These are phyloP conservation scores for Baryphthengus martii DNA, from an alignment of 2,113 vertebrate genomes.

Conservation along the genomic window DNA sequence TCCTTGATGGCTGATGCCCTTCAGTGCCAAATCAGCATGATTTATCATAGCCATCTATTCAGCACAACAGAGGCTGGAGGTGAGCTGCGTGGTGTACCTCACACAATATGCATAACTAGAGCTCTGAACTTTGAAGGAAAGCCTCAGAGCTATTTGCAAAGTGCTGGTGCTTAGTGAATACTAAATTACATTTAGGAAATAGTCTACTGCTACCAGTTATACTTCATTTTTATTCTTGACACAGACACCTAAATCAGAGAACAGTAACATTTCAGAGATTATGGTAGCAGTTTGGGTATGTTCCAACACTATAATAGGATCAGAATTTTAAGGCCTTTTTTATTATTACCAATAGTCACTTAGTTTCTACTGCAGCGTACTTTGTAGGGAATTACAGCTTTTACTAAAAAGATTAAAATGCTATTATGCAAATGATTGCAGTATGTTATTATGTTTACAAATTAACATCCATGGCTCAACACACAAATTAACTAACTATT, in stretches of 20 bases:
- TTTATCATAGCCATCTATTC: constrained; percentile 65
- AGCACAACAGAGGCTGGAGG: constrained; percentile 63
- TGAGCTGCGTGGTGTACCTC: constrained; percentile 56
- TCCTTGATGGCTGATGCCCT: constrained; percentile 64
- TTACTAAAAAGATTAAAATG: constrained; percentile 87
- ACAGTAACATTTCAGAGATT: constrained; percentile 85
- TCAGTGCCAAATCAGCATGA: constrained; percentile 63
- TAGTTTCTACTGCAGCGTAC: constrained; percentile 81
- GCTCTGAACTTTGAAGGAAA: constrained; percentile 79
- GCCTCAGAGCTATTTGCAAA: constrained; percentile 84
- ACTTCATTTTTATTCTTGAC: constrained; percentile 86
- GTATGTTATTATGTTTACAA: constrained; percentile 87
- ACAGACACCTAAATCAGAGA: constrained; percentile 86
- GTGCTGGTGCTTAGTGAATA: constrained; percentile 79
- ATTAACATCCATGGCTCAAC: constrained; percentile 84
- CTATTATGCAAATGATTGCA: constrained; percentile 87
- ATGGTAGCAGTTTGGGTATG: constrained; percentile 81
- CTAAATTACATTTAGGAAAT: constrained; percentile 83
- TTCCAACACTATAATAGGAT: constrained; percentile 83
- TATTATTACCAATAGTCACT: constrained; percentile 84
- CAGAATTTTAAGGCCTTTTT: constrained; percentile 84
- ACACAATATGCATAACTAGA: constrained; percentile 62
- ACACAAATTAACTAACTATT: constrained; percentile 84
- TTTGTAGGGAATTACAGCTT: constrained; percentile 84
- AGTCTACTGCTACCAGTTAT: constrained; percentile 76